These are phyloP conservation scores for Periparus ater DNA, from an alignment of 2,797 vertebrate genomes.

Conservation along the genomic window DNA sequence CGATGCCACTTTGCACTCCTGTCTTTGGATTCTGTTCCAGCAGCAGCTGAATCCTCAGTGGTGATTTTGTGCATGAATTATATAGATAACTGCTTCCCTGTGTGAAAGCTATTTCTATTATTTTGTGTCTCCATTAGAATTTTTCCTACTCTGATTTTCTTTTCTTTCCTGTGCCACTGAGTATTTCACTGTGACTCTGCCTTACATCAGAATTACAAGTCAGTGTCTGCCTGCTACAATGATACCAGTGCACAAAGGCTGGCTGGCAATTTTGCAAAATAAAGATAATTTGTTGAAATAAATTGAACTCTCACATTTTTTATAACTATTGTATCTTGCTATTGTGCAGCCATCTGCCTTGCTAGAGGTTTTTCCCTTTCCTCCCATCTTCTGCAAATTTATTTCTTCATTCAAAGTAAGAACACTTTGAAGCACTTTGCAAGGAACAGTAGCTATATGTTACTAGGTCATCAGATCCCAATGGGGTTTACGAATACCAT, in stretches of 20 bases:
- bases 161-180: not conserved
- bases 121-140: not conserved
- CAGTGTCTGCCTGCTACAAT: not conserved
- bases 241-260: not conserved
- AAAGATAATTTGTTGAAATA: not conserved
- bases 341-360: not conserved
- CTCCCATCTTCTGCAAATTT: conserved; percentile 2
- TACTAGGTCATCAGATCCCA: conserved; percentile 59
- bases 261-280: not conserved
- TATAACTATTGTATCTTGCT: not conserved
- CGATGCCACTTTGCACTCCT: not conserved
- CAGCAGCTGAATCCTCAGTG: not conserved
- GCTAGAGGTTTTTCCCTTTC: not conserved
- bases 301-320: not conserved
- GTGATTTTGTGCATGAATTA: not conserved
- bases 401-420: conserved; percentile 17
- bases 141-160: not conserved
- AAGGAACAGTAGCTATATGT: conserved; percentile 45
- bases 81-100: not conserved
- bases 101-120: not conserved
- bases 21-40: not conserved
- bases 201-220: not conserved
- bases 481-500: conserved; percentile 26
- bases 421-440: not conserved
- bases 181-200: not conserved